A percentile compares a stretch with the other conserved stretches of the same genome.
Evolutionary conservation across 2,888 invertebrate species (phyloP).

Genomic region (Oscheius sp.): DNA sequence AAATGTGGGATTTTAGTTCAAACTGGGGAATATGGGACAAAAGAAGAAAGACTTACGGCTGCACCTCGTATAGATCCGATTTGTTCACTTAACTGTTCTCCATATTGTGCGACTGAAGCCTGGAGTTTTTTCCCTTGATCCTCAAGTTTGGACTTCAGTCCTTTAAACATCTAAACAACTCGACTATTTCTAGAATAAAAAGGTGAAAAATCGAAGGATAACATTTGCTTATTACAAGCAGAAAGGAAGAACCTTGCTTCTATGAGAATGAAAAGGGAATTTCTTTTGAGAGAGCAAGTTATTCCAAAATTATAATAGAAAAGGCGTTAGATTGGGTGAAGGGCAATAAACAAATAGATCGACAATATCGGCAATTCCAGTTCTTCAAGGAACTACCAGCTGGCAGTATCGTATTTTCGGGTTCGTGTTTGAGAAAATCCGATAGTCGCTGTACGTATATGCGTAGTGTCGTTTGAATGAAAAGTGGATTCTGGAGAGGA

Average conservation of each 20-base stretch:
- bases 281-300: too few species aligned
- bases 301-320: too few species aligned
- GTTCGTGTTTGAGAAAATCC: too few species aligned
- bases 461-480: too few species aligned
- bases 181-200: not conserved
- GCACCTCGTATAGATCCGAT: conserved; percentile 54
- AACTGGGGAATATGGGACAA: not conserved
- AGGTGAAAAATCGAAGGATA: not conserved
- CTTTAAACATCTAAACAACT: conserved; percentile 65
- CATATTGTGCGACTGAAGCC: conserved; percentile 59
- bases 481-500: too few species aligned
- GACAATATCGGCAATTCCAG: not conserved
- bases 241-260: too few species aligned
- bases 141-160: conserved; percentile 66
- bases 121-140: conserved; percentile 67
- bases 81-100: conserved; percentile 62
- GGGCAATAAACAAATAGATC: not conserved
- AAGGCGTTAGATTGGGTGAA: too few species aligned
- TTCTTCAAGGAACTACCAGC: not conserved
- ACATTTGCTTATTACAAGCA: not conserved
- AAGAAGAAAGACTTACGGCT: conserved; percentile 41
- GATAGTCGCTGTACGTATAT: too few species aligned
- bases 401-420: too few species aligned
- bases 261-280: too few species aligned
- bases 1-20: conserved; percentile 7